Conservation (phyloP, 1,140 invertebrate species). For the Triops longicaudatus region DNA sequence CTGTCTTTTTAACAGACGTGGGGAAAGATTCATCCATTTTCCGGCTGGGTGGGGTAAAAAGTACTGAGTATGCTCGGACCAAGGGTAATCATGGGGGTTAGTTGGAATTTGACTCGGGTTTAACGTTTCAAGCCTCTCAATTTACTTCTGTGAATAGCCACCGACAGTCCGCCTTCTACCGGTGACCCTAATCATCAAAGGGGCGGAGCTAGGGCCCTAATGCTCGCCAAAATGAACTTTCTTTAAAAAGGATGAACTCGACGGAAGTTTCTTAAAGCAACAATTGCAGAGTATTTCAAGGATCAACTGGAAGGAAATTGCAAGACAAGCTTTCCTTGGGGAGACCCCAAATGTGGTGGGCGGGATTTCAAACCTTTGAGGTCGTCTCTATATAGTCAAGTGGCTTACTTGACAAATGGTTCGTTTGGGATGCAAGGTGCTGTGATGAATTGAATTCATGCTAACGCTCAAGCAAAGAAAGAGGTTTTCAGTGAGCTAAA, state of each 20-base stretch:
- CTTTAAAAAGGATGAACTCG: too few relatives aligned
- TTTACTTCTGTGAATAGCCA: background rate
- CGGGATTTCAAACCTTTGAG: background rate
- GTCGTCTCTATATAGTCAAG: background rate
- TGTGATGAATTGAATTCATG: background rate
- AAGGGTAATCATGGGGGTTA: background rate
- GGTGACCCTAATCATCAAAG: background rate
- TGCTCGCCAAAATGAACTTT: background rate
- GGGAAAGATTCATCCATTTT: too few relatives aligned
- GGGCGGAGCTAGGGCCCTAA: background rate
- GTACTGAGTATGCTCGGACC: too few relatives aligned
- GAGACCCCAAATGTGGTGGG: background rate
- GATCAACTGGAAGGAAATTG: background rate
- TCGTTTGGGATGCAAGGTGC: background rate
- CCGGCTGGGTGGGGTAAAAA: too few relatives aligned
- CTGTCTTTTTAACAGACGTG: too few relatives aligned
- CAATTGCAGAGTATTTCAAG: too few relatives aligned
- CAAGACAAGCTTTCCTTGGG: background rate
- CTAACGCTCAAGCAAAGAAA: background rate
- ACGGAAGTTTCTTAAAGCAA: too few relatives aligned
- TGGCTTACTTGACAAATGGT: constrained; percentile 1
- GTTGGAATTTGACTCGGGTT: background rate
- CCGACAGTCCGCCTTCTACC: background rate
- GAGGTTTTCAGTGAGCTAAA: background rate
- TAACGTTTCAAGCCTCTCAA: background rate